These are phyloP conservation scores for Elymnias hypermnestra DNA, from an alignment of 1,140 invertebrate genomes.

Conservation along the genomic window DNA sequence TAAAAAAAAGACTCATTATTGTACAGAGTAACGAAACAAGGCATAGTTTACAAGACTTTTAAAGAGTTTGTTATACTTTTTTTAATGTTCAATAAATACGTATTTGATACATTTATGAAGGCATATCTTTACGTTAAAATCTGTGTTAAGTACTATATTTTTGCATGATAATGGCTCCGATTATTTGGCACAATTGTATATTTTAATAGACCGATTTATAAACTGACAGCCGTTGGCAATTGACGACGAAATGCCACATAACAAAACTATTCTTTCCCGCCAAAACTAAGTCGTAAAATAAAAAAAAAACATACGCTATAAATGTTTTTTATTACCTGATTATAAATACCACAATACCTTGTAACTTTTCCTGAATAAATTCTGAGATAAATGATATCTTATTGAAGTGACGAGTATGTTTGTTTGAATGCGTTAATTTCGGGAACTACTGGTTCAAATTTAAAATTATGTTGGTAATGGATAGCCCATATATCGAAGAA, in stretches of 20 bases:
- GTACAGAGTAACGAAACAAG: too few species aligned
- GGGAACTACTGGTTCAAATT: too few species aligned
- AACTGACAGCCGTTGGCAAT: slow-evolving; percentile 8
- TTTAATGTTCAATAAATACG: too few species aligned
- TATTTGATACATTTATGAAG: not conserved
- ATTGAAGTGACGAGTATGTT: too few species aligned
- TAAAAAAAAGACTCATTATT: too few species aligned
- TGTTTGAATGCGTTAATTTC: too few species aligned
- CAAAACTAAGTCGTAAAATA: slow-evolving; percentile 11
- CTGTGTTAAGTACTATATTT: not conserved
- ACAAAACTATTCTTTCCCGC: slow-evolving; percentile 8
- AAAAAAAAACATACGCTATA: slow-evolving; percentile 1
- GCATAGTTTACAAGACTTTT: too few species aligned
- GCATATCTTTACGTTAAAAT: too few species aligned
- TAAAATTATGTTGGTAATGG: too few species aligned
- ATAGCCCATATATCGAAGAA: too few species aligned
- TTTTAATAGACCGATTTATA: slow-evolving; percentile 6
- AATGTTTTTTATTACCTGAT: not conserved
- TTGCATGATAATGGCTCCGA: not conserved
- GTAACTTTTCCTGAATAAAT: slow-evolving; percentile 1
- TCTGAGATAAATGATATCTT: slow-evolving; percentile 2
- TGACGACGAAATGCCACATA: not conserved
- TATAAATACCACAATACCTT: slow-evolving; percentile 1
- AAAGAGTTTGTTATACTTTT: too few species aligned
- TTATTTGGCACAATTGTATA: slow-evolving; percentile 8